phyloP scores from a whole-genome alignment of 1,140 invertebrate genomes.

The Yoshiicerus persimilis region DNA sequence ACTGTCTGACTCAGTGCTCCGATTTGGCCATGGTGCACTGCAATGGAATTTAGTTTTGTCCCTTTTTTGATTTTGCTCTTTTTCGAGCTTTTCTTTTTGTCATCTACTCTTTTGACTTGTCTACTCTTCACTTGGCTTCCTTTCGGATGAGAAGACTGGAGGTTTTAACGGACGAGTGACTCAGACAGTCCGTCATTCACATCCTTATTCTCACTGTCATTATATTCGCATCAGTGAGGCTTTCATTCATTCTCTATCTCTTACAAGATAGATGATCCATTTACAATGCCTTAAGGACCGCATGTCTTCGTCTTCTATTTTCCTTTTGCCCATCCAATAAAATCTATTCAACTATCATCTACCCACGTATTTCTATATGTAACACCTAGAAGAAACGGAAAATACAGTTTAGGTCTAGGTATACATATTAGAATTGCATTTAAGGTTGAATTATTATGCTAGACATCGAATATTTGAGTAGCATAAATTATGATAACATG shows the following conservation, averaged over 20 bases:
- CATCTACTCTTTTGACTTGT: not conserved
- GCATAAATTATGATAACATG: too few relatives aligned
- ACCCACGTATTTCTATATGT: too few relatives aligned
- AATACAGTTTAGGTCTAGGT: too few relatives aligned
- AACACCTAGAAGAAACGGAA: too few relatives aligned
- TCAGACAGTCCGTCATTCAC: not conserved
- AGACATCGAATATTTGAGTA: too few relatives aligned
- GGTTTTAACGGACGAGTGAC: not conserved
- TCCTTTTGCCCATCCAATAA: too few relatives aligned
- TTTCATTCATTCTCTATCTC: not conserved
- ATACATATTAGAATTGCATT: too few relatives aligned
- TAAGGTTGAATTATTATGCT: too few relatives aligned
- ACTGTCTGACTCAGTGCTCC: not conserved
- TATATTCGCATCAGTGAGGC: not conserved
- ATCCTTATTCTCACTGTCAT: not conserved
- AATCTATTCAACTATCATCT: too few relatives aligned
- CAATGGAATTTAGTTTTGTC: not conserved
- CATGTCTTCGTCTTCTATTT: too few relatives aligned
- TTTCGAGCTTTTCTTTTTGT: not conserved
- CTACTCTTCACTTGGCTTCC: not conserved
- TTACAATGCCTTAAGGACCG: not conserved
- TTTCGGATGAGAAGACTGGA: not conserved
- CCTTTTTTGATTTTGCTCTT: not conserved
- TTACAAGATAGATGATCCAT: not conserved
- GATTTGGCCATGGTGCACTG: not conserved